A percentile compares a stretch with the other conserved stretches of the same genome.
Conservation (phyloP, 2,113 vertebrate species). For the Mustela lutreola region DNA sequence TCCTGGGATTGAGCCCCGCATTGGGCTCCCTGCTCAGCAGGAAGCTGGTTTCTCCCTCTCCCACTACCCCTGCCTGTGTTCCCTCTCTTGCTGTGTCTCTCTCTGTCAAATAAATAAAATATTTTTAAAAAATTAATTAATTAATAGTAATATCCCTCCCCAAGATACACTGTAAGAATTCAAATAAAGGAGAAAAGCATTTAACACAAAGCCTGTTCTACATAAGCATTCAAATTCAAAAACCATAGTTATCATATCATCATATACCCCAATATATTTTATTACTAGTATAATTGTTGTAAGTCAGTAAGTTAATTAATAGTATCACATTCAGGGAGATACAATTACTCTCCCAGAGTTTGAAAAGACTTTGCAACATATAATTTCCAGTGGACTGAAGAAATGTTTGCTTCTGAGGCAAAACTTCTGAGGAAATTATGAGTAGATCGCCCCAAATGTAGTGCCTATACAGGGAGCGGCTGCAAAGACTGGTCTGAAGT, state of each 20-base stretch:
- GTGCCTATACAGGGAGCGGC: too few relatives aligned
- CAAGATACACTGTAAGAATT: not conserved
- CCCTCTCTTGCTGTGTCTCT: too few relatives aligned
- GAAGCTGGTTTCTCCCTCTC: too few relatives aligned
- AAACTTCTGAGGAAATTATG: not conserved
- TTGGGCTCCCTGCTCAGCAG: too few relatives aligned
- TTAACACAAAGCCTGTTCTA: not conserved
- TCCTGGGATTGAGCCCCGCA: too few relatives aligned
- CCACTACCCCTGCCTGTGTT: too few relatives aligned
- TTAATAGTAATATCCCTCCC: not conserved
- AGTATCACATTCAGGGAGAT: not conserved
- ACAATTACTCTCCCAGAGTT: not conserved
- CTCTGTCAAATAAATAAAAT: too few relatives aligned
- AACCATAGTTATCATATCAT: not conserved
- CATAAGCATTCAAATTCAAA: not conserved
- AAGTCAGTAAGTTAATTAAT: not conserved
- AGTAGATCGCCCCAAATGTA: not conserved
- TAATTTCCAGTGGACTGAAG: not conserved
- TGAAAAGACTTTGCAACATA: not conserved
- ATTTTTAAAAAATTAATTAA: not conserved
- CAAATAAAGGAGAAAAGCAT: not conserved
- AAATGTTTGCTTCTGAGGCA: not conserved
- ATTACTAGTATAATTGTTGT: not conserved
- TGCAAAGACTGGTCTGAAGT: not conserved
- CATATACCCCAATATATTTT: not conserved